Base-by-base conservation (phyloP, 2,888 invertebrate species). In the Leucania comma region DNA sequence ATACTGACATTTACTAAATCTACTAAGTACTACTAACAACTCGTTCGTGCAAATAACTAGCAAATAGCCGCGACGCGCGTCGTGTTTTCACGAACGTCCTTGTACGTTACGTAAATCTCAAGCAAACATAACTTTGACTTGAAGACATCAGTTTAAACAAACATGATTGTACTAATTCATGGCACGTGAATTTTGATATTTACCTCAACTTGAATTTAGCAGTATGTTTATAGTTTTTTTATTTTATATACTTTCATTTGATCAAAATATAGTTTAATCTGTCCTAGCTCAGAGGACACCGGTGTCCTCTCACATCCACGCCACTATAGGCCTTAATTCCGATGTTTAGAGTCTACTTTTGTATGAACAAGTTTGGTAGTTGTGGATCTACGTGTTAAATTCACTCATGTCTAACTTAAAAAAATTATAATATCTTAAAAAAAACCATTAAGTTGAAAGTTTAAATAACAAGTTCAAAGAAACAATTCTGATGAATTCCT, bases 1-100 rank as follows among this genome's bases (percentile, higher is more conserved):
- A 91, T 80, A 85, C 72, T 83, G 72, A 80, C 35, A 53, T 74
- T 84, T 26, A 75, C 66, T 69, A 84, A 88, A 83, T 81, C 87
- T 93, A 91, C 91, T 71, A 85, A 71, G 5, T 26, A 24, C 17
- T 12, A 65, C 53, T 46, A 77, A 57, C 35, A 54, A 59, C 20
- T 17, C 8, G 14, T n/a, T 67, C 29, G 22, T 51, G n/a, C 29
- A 61, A 65, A 60, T 61, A 56, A 61, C n/a, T 73, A 60, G 26
- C 14, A 53, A 35, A 57, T 1, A 17, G 24, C n/a, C 17, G 46
- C 17, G 51, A 26, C 24, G n/a, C 35, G 57, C 8, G 17, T 73
- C n/a, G 38, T 38, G n/a, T 32, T 9, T 12, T 38, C 10, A 14
- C 5, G n/a, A n/a, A 51, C 51, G 50, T 32, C 10, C 17, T 54